phyloP scores from a whole-genome alignment of 1,140 invertebrate species.

The Lamellibrachia luymesi region DNA sequence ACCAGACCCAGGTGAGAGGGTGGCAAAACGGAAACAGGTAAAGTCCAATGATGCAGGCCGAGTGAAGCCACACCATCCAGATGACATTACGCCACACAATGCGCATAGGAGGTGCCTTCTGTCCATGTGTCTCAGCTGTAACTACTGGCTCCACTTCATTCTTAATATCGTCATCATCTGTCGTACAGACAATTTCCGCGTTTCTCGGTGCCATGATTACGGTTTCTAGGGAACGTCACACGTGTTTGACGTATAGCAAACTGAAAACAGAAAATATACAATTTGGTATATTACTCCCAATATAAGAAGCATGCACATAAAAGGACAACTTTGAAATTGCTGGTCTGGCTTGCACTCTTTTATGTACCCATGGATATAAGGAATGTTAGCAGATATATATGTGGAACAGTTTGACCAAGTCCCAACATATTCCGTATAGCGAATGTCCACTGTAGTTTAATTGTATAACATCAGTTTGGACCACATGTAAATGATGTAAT shows the following conservation, averaged over 20 bases:
- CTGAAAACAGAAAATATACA: background rate
- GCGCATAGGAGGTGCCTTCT: conserved; percentile 40
- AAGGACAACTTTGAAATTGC: too few relatives aligned
- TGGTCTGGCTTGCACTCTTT: too few relatives aligned
- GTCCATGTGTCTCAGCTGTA: background rate
- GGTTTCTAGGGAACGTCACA: background rate
- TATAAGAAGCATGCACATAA: too few relatives aligned
- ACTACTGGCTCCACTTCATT: conserved; percentile 25
- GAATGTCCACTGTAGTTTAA: too few relatives aligned
- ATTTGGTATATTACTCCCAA: background rate
- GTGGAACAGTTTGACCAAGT: too few relatives aligned
- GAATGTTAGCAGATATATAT: too few relatives aligned
- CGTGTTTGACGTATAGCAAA: background rate
- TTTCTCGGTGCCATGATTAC: conserved; percentile 26
- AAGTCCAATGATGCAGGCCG: conserved; percentile 79
- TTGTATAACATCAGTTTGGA: background rate
- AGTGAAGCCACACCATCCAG: conserved; percentile 80
- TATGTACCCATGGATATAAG: too few relatives aligned
- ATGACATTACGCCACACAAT: conserved; percentile 93
- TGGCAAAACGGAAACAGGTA: conserved; percentile 81
- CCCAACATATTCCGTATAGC: too few relatives aligned
- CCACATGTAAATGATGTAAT: background rate
- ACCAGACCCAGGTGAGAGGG: conserved; percentile 72
- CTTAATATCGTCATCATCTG: conserved; percentile 7
- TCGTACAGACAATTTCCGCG: conserved; percentile 10